Percentiles rank a stretch among this genome's conserved stretches.
These are phyloP conservation scores for Spinus olivaceus DNA, from an alignment of 2,797 vertebrate species.

Conservation along the genomic window DNA sequence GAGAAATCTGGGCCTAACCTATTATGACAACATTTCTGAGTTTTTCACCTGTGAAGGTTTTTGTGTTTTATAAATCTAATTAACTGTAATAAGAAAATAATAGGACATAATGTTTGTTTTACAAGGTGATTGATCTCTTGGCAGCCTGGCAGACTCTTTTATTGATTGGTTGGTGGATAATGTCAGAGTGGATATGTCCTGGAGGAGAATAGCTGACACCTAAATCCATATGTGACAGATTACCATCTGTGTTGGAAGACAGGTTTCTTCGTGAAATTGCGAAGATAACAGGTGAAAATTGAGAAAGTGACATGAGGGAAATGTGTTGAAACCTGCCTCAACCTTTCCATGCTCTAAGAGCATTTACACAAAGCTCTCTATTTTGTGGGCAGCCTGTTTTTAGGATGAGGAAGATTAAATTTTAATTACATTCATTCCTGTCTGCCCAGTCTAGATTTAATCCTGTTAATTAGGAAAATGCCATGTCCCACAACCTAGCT, in stretches of 20 bases:
- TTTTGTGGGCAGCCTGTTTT: constrained; percentile 34
- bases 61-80: constrained; percentile 58
- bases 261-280: constrained; percentile 33
- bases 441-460: constrained; percentile 32
- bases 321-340: constrained; percentile 63
- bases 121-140: constrained; percentile 64
- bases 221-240: constrained; percentile 69
- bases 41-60: neutral
- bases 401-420: constrained; percentile 41
- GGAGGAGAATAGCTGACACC: constrained; percentile 59
- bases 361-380: constrained; percentile 40
- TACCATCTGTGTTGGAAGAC: constrained; percentile 56
- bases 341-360: constrained; percentile 26
- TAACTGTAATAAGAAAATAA: constrained; percentile 66
- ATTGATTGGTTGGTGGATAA: constrained; percentile 64
- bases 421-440: constrained; percentile 54
- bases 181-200: constrained; percentile 63
- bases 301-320: constrained; percentile 57
- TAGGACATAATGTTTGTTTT: constrained; percentile 58
- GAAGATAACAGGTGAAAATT: constrained; percentile 63
- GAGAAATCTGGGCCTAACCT: constrained; percentile 25
- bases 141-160: constrained; percentile 48
- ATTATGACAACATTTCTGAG: constrained; percentile 33
- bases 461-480: constrained; percentile 51
- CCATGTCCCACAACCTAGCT: constrained; percentile 13